A percentile compares a stretch with the other conserved stretches of the same genome.
phyloP scores from a whole-genome alignment of 92 coral and sea anemone genomes.

The Phenganax marumi region DNA sequence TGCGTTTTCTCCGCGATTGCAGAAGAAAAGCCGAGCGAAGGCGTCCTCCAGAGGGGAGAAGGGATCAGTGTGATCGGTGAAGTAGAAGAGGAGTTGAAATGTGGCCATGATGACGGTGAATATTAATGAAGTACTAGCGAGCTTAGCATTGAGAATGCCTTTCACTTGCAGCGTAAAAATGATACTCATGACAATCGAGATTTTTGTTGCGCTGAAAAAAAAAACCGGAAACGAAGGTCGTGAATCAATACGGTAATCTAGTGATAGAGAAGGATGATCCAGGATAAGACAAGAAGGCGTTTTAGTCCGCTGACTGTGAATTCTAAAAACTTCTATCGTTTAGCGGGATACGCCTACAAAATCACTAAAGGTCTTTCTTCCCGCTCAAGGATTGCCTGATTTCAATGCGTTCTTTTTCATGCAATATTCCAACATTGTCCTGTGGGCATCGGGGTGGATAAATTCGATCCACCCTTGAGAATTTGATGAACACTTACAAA shows the following conservation, averaged over 20 bases:
- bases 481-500: constrained; percentile 15
- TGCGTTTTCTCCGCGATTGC: constrained; percentile 24
- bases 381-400: background rate
- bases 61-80: constrained; percentile 27
- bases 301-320: too few relatives aligned
- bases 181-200: constrained; percentile 18
- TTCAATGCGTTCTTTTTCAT: background rate
- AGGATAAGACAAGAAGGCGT: too few relatives aligned
- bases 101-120: constrained; percentile 25
- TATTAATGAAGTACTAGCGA: constrained; percentile 25
- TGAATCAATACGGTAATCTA: too few relatives aligned
- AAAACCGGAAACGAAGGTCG: background rate
- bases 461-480: background rate
- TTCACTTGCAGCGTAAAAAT: constrained; percentile 33
- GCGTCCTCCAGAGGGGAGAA: constrained; percentile 23
- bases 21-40: constrained; percentile 27
- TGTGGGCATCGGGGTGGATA: background rate
- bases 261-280: too few relatives aligned
- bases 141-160: constrained; percentile 7
- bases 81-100: constrained; percentile 32
- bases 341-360: too few relatives aligned
- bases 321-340: too few relatives aligned
- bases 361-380: background rate
- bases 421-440: background rate
- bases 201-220: constrained; percentile 24